These are phyloP conservation scores for Fragum fragum DNA, from an alignment of 2,888 invertebrate species.

Conservation along the genomic window DNA sequence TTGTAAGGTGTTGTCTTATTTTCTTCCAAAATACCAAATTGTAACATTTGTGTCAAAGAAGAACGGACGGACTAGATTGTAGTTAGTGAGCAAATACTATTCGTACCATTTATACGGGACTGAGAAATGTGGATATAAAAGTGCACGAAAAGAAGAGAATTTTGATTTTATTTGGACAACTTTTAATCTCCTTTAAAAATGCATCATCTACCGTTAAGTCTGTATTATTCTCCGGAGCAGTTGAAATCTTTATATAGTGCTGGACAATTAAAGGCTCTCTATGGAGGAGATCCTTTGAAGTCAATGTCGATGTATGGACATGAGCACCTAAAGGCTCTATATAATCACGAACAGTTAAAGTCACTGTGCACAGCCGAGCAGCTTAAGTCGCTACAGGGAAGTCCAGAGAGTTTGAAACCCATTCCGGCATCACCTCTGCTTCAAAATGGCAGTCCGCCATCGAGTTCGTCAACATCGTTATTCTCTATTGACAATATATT, in stretches of 20 bases:
- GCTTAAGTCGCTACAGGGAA: conserved; percentile 53
- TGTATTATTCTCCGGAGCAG: conserved; percentile 68
- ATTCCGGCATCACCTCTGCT: conserved; percentile 56
- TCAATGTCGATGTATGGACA: conserved; percentile 53
- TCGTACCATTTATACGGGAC: no score
- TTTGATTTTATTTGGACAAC: no score
- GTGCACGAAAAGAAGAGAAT: not conserved
- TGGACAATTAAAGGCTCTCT: conserved; percentile 61
- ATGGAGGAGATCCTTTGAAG: conserved; percentile 62
- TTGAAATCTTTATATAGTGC: conserved; percentile 60
- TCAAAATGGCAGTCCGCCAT: conserved; percentile 43
- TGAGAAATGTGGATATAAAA: not conserved
- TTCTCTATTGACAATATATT: conserved; percentile 69
- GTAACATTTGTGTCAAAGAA: not conserved
- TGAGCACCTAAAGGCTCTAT: conserved; percentile 60
- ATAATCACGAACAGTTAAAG: conserved; percentile 64
- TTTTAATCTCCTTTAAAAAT: conserved; percentile 34
- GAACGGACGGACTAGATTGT: not conserved
- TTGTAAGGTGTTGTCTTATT: conserved; percentile 9
- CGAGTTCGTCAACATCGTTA: conserved; percentile 50
- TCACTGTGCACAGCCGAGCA: conserved; percentile 57
- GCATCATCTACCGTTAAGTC: conserved; percentile 65
- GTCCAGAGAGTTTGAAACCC: conserved; percentile 60
- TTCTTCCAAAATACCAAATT: not conserved
- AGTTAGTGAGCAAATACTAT: not conserved